Conservation (phyloP, 1,140 invertebrate genomes). For the Parapsyche elsis region DNA sequence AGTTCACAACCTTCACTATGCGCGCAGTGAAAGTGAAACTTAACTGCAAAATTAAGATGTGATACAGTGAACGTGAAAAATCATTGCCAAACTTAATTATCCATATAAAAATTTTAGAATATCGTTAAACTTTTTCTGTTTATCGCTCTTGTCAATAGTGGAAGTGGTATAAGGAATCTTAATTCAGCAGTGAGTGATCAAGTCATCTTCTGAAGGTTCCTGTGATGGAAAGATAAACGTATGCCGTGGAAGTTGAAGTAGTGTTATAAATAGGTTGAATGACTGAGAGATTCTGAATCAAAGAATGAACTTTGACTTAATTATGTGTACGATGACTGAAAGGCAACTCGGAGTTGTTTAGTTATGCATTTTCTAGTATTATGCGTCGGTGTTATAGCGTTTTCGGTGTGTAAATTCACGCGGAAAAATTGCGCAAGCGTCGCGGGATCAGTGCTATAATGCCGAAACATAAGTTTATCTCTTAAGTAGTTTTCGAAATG, state of each 20-base stretch:
- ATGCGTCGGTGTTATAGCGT: constrained; percentile 14
- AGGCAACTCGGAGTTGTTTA: constrained; percentile 55
- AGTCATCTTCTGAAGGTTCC: constrained; percentile 46
- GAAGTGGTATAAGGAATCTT: constrained; percentile 49
- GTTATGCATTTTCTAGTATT: constrained; percentile 52
- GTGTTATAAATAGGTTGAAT: constrained; percentile 45
- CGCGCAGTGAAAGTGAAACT: constrained; percentile 40
- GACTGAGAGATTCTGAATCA: constrained; percentile 54
- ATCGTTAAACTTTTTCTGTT: constrained; percentile 47
- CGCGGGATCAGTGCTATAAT: neutral
- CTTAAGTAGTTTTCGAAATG: constrained; percentile 29
- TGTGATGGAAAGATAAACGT: constrained; percentile 32
- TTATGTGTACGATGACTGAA: constrained; percentile 55
- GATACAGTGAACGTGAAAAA: constrained; percentile 43
- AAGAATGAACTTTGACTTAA: constrained; percentile 53
- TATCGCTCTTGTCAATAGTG: constrained; percentile 50
- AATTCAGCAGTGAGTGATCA: constrained; percentile 8
- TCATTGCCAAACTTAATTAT: constrained; percentile 46
- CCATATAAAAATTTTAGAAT: constrained; percentile 10
- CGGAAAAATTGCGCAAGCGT: neutral
- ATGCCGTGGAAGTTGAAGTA: constrained; percentile 49
- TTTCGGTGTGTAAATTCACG: constrained; percentile 4
- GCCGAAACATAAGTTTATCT: constrained; percentile 26
- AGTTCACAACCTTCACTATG: constrained; percentile 46
- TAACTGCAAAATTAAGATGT: constrained; percentile 47